Conservation (phyloP, 2,113 vertebrate species). For the Litocranius walleri region DNA sequence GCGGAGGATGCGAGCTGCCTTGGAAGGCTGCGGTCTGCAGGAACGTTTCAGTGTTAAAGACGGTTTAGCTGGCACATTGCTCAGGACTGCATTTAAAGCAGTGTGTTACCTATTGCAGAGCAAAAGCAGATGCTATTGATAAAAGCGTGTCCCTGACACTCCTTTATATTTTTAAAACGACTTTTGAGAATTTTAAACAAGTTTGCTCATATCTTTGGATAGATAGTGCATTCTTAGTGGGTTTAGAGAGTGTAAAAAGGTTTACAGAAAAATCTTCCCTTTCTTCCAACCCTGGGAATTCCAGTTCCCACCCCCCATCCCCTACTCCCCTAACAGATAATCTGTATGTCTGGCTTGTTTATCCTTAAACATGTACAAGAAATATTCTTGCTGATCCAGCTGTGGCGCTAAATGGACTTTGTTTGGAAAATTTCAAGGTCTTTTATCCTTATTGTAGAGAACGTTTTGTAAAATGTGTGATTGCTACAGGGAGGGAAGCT, state of each 20-base stretch:
- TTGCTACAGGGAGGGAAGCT: background rate
- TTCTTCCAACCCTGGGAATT: background rate
- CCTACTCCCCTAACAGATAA: background rate
- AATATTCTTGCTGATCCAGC: background rate
- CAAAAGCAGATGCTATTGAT: slow-evolving; percentile 6
- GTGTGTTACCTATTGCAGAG: background rate
- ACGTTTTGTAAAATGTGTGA: slow-evolving; percentile 30
- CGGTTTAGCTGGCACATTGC: slow-evolving; percentile 8
- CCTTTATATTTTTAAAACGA: slow-evolving; percentile 7
- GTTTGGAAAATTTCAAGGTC: slow-evolving; percentile 9
- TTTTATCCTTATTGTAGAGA: slow-evolving; percentile 36
- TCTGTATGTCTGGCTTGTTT: slow-evolving; percentile 33
- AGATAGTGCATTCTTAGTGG: background rate
- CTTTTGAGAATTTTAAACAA: background rate
- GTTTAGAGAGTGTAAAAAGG: background rate
- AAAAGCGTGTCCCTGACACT: background rate
- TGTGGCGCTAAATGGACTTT: slow-evolving; percentile 1
- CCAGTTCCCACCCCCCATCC: background rate
- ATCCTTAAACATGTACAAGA: background rate
- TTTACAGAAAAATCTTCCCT: background rate
- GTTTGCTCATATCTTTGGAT: background rate
- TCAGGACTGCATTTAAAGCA: background rate
- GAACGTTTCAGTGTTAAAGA: background rate
- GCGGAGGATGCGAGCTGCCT: slow-evolving; percentile 61
- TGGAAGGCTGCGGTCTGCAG: slow-evolving; percentile 9